Evolutionary conservation across 2,113 vertebrate genomes (phyloP), one percentile per base, ranked within the genome.

Genomic region (Corynorhinus townsendii): DNA sequence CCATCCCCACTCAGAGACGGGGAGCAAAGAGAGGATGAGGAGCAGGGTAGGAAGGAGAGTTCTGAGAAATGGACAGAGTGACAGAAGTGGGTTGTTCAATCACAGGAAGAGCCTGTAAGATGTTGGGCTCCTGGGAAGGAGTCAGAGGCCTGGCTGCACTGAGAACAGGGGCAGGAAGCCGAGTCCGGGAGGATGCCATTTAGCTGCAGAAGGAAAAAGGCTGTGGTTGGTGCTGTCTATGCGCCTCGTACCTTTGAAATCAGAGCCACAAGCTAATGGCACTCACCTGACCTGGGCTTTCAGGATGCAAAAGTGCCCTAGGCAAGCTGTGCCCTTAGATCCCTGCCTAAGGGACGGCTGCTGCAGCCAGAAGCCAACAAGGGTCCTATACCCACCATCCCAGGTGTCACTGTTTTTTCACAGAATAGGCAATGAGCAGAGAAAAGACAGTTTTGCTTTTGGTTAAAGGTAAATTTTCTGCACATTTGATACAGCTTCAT

Each of bases 371-470:
- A 69, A 75, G 28, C n/a, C n/a, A 19, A 16, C 7, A 16, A 14
- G 71, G 33, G 5, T 7, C 35, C n/a, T 72, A 15, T 17, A 9
- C 16, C 45, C 68, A 45, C 11, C 11, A 17, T 82, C 62, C 22
- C 43, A 72, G 10, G 11, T 17, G 14, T 22, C 47, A 45, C 0
- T 11, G 54, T 30, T 62, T 45, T 62, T 15, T 33, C 59, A 6
- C 2, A 47, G 16, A 26, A 33, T 8, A 71, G 83, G 84, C 7
- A 76, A 14, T 17, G 38, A 84, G 45, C 26, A 93, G 62, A 62
- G 54, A 85, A 69, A 76, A 90, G 38, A 68, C 20, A 90, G 62
- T 73, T 94, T 73, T 87, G 68, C 40, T 71, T 95, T 77, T 45
- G 16, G 62, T 28, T 89, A 77, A 73, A 79, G n/a, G 35, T 30